Evolutionary conservation across 2,888 invertebrate genomes (phyloP).

Genomic region (Idaea straminata): DNA sequence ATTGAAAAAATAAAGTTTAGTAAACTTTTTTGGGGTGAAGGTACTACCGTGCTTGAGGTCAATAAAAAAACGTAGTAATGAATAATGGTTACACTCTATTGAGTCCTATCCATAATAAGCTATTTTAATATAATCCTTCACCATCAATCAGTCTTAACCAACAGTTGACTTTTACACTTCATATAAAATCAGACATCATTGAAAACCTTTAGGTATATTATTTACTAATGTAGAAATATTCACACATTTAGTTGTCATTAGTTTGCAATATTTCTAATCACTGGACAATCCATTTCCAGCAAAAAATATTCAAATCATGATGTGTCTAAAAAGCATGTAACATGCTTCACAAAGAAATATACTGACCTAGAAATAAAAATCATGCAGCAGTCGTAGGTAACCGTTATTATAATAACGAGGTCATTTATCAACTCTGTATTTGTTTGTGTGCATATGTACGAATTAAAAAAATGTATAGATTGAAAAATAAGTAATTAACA

Average conservation of each 20-base stretch:
- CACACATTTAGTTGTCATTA: slow-evolving; percentile 3
- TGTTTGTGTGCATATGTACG: slow-evolving; percentile 63
- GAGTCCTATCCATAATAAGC: slow-evolving; percentile 20
- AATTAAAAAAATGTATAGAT: slow-evolving; percentile 49
- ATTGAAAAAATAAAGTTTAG: slow-evolving; percentile 39
- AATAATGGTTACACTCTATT: slow-evolving; percentile 16
- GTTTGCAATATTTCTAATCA: slow-evolving; percentile 8
- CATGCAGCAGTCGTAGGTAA: slow-evolving; percentile 63
- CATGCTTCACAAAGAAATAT: slow-evolving; percentile 66
- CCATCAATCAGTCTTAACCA: slow-evolving; percentile 35
- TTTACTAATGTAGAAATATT: not conserved
- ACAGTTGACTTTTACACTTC: slow-evolving; percentile 39
- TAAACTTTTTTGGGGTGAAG: slow-evolving; percentile 49
- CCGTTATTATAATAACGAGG: slow-evolving; percentile 75
- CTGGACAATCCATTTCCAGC: slow-evolving; percentile 19
- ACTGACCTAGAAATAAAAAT: slow-evolving; percentile 75
- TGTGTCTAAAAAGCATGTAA: slow-evolving; percentile 60
- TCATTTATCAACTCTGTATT: slow-evolving; percentile 74
- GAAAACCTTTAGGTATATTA: not conserved
- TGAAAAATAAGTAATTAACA: not conserved
- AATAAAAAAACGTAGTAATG: slow-evolving; percentile 36
- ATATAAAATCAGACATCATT: slow-evolving; percentile 14
- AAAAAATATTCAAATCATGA: slow-evolving; percentile 54
- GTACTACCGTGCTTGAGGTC: slow-evolving; percentile 43
- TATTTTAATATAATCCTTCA: slow-evolving; percentile 52